Base-by-base conservation (phyloP, 2,113 vertebrate species). In the Salvelinus alpinus region DNA sequence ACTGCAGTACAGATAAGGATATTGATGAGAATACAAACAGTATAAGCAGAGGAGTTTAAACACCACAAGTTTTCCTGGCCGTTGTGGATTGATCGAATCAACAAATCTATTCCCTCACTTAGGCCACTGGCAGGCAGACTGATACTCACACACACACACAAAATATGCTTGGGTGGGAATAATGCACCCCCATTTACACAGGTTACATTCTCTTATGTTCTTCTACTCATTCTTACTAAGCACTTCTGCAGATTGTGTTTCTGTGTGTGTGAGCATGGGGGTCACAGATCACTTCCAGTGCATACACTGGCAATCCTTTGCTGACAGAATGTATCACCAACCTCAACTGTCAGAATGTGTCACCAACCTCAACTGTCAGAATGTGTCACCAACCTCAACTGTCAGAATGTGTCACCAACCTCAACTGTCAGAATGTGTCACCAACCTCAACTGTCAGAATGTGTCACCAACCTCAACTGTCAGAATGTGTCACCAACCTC, bases 361-460 rank as follows among this genome's bases (percentile, higher is more conserved):
- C 92, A 91, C 82, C 90, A 84, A 27, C 74, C 77, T 69, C 48
- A 65, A 87, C 84, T 72, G 81, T 86, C 86, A 88, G 83, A 91
- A 87, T 91, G 87, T 27, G 74, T 85, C 34, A 34, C 34, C 6
- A 34, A 34, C 75, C 69, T 79, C 77, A 9, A 7, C 29, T 25
- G 25, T 25, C 25, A 25, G 25, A 25, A 25, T 25, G 25, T 25
- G 25, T 25, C 25, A 25, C 25, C 25, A 25, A 25, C 25, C 25
- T 25, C 25, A 25, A 25, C 78, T 86, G 90, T 92, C 90, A 82
- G 85, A 84, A 78, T 80, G 87, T 89, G 91, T 92, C 92, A 90
- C 81, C 90, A 84, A 27, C 73, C 74, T 68, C 48, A 67, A 87
- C 84, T 72, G 82, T 86, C 86, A 88, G 82, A 91, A 87, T 91